These are phyloP conservation scores for Collichthys lucidus DNA, from an alignment of 2,113 vertebrate species.

Conservation along the genomic window DNA sequence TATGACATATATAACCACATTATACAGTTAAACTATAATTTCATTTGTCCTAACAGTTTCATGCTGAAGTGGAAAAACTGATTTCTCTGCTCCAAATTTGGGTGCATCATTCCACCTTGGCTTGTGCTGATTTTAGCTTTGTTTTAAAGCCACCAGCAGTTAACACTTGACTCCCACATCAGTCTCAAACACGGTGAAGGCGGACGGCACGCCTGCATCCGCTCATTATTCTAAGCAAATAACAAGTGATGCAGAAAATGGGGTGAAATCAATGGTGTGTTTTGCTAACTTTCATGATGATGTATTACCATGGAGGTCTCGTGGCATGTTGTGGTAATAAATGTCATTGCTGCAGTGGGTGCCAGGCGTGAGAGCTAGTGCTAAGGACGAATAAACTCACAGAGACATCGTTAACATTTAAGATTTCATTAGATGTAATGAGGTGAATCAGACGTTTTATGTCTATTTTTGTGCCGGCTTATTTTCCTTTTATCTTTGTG, in stretches of 20 bases:
- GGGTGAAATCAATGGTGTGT: neutral
- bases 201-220: neutral
- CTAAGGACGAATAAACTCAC: neutral
- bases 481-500: neutral
- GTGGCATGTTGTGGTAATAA: conserved; percentile 9
- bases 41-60: conserved; percentile 19
- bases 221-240: conserved; percentile 17
- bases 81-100: neutral
- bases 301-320: neutral
- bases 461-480: neutral
- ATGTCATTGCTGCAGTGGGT: conserved; percentile 1
- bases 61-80: neutral
- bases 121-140: conserved; percentile 10
- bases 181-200: conserved; percentile 4
- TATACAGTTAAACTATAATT: neutral
- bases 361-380: neutral
- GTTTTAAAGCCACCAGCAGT: conserved; percentile 16
- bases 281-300: neutral
- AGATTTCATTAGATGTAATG: conserved; percentile 14
- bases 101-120: neutral
- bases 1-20: conserved; percentile 10
- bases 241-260: conserved; percentile 32
- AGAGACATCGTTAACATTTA: neutral
- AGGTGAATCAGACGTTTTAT: neutral
- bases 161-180: conserved; percentile 14